Conservation (phyloP, 2,888 invertebrate genomes). For the Ischnura elegans region DNA sequence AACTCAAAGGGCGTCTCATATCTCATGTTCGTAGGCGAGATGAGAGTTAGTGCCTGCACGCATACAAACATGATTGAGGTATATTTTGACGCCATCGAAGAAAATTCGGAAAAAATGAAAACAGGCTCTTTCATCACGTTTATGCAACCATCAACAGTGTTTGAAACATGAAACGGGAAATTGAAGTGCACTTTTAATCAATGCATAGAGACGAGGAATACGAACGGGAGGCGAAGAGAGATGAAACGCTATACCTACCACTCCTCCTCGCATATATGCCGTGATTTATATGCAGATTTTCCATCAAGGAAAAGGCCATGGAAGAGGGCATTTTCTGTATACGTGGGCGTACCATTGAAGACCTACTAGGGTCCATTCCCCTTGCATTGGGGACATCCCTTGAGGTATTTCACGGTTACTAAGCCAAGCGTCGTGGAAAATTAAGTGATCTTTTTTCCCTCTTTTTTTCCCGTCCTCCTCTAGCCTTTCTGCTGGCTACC, state of each 20-base stretch:
- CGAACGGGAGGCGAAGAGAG: not conserved
- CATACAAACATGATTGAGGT: not conserved
- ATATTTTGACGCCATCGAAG: not conserved
- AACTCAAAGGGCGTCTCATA: not conserved
- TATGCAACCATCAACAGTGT: not conserved
- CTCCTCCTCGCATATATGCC: not conserved
- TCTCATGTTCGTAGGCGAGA: not conserved
- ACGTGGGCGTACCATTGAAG: not conserved
- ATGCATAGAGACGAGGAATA: not conserved
- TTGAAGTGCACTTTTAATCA: not conserved
- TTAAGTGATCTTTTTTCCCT: not conserved
- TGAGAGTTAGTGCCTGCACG: not conserved
- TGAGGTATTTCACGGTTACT: conserved; percentile 3
- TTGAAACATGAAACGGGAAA: not conserved
- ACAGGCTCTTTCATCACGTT: not conserved
- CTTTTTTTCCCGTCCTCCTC: not conserved
- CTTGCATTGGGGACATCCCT: not conserved
- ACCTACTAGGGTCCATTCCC: not conserved
- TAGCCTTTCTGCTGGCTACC: not conserved
- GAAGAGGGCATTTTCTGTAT: not conserved
- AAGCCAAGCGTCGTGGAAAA: conserved; percentile 26
- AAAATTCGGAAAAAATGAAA: not conserved
- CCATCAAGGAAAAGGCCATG: not conserved
- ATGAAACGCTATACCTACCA: not conserved
- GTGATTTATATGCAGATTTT: not conserved